Evolutionary conservation across 2,797 vertebrate genomes (phyloP).

Genomic region (Enoplosus armatus): DNA sequence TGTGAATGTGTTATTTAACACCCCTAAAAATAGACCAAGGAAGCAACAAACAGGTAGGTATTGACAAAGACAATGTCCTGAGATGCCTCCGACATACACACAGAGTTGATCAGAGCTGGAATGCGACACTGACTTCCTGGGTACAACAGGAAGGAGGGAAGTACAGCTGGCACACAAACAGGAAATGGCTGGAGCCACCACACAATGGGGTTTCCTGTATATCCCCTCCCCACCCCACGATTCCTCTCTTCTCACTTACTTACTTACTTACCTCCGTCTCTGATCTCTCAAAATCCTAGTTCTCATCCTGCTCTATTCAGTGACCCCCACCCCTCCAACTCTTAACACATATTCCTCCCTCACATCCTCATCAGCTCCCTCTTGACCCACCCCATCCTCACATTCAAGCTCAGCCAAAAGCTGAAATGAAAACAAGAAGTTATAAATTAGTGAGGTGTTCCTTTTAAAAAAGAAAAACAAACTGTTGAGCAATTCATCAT

Average conservation of each 20-base stretch:
- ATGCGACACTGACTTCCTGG: constrained; percentile 84
- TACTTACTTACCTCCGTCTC: constrained; percentile 61
- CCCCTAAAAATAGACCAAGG: constrained; percentile 29
- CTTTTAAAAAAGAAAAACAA: constrained; percentile 46
- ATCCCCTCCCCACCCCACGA: constrained; percentile 39
- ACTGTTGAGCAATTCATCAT: neutral
- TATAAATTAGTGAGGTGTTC: constrained; percentile 65
- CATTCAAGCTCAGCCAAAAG: constrained; percentile 28
- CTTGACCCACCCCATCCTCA: constrained; percentile 63
- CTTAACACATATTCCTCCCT: constrained; percentile 32
- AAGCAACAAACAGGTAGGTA: constrained; percentile 35
- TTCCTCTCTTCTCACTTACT: constrained; percentile 60
- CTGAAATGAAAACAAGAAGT: constrained; percentile 70
- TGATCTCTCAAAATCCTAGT: constrained; percentile 52
- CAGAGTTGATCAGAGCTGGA: constrained; percentile 77
- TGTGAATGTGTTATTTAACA: neutral
- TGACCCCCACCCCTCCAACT: constrained; percentile 17
- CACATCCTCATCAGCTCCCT: constrained; percentile 61
- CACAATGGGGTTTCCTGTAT: constrained; percentile 82
- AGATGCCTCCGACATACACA: constrained; percentile 56
- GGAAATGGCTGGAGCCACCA: constrained; percentile 80
- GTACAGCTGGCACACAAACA: constrained; percentile 87
- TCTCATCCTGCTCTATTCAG: constrained; percentile 38
- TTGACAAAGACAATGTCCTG: constrained; percentile 27
- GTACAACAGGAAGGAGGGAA: constrained; percentile 87